phyloP scores from a whole-genome alignment of 2,797 vertebrate species.

The Scyliorhinus canicula region DNA sequence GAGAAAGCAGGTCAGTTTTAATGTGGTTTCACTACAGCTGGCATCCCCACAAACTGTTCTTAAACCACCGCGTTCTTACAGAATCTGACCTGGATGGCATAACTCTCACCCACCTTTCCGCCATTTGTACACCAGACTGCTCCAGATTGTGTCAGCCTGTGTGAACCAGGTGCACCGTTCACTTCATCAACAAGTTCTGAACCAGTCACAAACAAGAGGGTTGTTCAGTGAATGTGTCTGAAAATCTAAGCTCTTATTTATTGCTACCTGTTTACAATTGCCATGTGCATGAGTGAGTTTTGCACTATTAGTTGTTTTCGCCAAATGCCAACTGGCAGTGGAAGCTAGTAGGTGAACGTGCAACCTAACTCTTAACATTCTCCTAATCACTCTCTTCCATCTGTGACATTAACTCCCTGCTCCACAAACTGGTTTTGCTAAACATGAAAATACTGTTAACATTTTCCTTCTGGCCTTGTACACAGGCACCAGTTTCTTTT shows the following conservation, averaged over 20 bases:
- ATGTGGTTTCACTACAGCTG: background rate
- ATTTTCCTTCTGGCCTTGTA: background rate
- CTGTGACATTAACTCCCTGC: background rate
- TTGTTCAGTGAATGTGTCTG: background rate
- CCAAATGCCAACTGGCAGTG: background rate
- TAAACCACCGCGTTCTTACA: background rate
- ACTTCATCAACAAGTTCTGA: background rate
- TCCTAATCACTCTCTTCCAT: background rate
- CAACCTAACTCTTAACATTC: background rate
- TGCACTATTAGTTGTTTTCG: background rate
- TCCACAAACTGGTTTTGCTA: background rate
- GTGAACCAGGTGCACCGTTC: too few relatives aligned
- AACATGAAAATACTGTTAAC: background rate
- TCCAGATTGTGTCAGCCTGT: too few relatives aligned
- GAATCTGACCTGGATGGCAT: background rate
- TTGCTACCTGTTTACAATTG: background rate
- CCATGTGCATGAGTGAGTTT: background rate
- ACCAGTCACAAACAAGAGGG: background rate
- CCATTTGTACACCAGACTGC: background rate
- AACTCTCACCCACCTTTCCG: background rate
- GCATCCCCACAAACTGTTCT: background rate
- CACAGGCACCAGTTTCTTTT: background rate
- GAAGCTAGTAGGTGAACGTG: background rate
- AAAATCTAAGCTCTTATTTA: background rate
- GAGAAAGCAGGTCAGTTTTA: background rate